phyloP scores from a whole-genome alignment of 2,797 vertebrate species.

The Micromesistius poutassou region DNA sequence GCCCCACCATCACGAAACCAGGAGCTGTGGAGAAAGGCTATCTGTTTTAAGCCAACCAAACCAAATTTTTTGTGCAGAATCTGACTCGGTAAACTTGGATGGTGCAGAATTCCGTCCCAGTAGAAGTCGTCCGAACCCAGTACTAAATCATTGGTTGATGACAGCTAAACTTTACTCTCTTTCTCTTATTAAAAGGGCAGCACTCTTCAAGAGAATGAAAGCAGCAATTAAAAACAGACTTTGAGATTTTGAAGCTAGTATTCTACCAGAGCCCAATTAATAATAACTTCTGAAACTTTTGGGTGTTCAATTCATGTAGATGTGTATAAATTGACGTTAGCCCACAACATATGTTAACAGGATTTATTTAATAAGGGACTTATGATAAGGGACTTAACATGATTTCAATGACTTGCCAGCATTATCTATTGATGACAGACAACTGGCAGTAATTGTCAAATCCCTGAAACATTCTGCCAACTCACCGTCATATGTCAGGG shows the following conservation, averaged over 20 bases:
- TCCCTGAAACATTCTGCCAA: background rate
- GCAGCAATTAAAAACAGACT: background rate
- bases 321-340: too few species aligned
- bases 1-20: too few species aligned
- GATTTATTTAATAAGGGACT: too few species aligned
- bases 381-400: background rate
- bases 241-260: background rate
- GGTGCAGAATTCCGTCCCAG: constrained; percentile 34
- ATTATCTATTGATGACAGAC: background rate
- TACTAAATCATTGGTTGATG: background rate
- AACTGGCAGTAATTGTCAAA: constrained; percentile 2
- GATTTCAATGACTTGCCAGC: background rate
- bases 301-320: too few species aligned
- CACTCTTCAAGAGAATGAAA: background rate
- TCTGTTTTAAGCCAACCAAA: background rate
- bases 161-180: background rate
- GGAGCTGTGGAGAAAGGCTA: background rate
- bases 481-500: constrained; percentile 18
- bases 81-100: constrained; percentile 8
- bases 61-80: background rate
- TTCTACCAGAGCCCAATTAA: background rate
- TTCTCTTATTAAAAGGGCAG: background rate
- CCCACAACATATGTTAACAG: too few species aligned
- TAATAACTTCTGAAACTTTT: background rate
- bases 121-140: constrained; percentile 19